phyloP scores from a whole-genome alignment of 2,797 vertebrate genomes.

The Spinus pinus region DNA sequence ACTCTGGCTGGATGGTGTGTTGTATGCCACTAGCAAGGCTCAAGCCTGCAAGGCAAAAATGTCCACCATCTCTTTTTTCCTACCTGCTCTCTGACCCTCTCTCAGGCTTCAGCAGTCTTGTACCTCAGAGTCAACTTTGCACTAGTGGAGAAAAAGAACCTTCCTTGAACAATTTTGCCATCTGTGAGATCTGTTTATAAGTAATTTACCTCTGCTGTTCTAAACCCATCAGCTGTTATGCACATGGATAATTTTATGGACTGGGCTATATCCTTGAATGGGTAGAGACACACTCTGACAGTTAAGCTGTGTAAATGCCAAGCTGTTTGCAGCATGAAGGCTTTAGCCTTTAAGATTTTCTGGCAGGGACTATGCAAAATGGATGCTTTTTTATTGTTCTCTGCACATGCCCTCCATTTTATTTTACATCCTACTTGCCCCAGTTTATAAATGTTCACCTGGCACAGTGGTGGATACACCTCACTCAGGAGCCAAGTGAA shows the following conservation, averaged over 20 bases:
- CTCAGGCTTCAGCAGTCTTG: not conserved
- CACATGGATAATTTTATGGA: slow-evolving; percentile 31
- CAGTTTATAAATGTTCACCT: not conserved
- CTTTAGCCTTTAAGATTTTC: not conserved
- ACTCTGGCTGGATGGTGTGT: not conserved
- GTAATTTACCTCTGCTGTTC: slow-evolving; percentile 43
- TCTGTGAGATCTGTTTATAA: slow-evolving; percentile 37
- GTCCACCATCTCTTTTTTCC: rapidly evolving
- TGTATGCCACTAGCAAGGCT: not conserved
- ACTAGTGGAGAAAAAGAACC: not conserved
- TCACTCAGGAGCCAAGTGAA: not conserved
- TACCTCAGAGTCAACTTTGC: slow-evolving; percentile 1
- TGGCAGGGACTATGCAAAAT: not conserved
- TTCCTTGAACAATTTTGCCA: not conserved
- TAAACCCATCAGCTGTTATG: slow-evolving; percentile 7
- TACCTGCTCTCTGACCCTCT: not conserved
- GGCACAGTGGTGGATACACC: not conserved
- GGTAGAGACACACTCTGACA: not conserved
- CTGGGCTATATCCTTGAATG: not conserved
- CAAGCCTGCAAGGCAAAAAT: not conserved
- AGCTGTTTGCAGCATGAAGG: not conserved
- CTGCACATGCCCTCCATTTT: not conserved
- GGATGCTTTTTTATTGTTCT: not conserved
- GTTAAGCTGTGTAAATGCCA: not conserved
- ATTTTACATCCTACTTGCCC: not conserved